Base-by-base conservation (phyloP, 2,113 vertebrate species). In the Puffinus mauretanicus region DNA sequence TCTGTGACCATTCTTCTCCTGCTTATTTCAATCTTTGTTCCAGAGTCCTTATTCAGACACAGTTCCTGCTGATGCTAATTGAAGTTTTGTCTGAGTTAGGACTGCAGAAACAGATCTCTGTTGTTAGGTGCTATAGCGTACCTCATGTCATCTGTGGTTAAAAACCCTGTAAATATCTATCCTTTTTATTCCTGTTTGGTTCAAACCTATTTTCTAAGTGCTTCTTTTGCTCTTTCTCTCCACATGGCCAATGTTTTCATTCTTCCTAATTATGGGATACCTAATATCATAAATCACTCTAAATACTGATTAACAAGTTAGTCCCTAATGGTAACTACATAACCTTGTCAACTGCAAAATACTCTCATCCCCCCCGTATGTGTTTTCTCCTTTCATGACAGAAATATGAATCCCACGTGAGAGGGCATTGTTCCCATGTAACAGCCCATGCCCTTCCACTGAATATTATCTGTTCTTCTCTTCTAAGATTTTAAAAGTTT, bases 401-500 rank as follows among this genome's bases (percentile, higher is more conserved):
- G 86, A 90, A 93, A 52, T 86, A 86, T 15, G 72, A 95, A 87
- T 92, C 65, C 42, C 61, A 72, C 1, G 1, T 86, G 90, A 78
- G 42, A 92, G 13, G 34, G 26, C 29, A 57, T 60, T 77, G 22
- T 83, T 92, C 30, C 25, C 34, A 40, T 44, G 24, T 69, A 87
- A 58, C 44, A 87, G 24, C 8, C 15, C 13, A 29, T 81, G 80
- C 40, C 30, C 27, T 88, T 67, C 72, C 82, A 82, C 69, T 65
- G n/a, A 73, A 42, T 90, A 73, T 85, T 13, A 73, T 73, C 55
- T 79, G 17, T 85, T 52, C n/a, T 79, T 60, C 54, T 83, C 20
- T 86, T 87, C 40, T 95, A 90, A 95, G 89, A 69, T 84, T 82
- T 83, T 88, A 58, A 73, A 87, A 82, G 25, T 27, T 85, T 93